A percentile compares a stretch with the other conserved stretches of the same genome.
Conservation (phyloP, 1,140 invertebrate species). For the Pogonomyrmex californicus region DNA sequence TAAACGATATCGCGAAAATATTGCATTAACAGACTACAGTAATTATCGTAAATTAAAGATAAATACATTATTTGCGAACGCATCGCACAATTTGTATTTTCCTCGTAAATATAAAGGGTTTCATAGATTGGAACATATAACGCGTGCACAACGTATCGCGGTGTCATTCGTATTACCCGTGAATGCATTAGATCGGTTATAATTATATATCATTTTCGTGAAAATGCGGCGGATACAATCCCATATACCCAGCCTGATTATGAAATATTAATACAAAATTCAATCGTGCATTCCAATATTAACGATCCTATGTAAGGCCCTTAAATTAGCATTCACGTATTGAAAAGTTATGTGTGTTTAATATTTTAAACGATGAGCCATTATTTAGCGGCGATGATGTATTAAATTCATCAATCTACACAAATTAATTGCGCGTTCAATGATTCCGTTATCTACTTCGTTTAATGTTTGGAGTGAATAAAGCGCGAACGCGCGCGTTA, state of each 20-base stretch:
- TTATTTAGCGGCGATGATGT: slow-evolving; percentile 52
- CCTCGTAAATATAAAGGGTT: slow-evolving; percentile 33
- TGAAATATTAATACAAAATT: slow-evolving; percentile 42
- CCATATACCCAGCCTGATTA: neutral
- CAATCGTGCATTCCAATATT: slow-evolving; percentile 38
- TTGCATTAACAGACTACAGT: slow-evolving; percentile 1
- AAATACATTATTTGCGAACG: slow-evolving; percentile 26
- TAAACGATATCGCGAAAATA: slow-evolving; percentile 1
- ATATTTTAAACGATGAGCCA: slow-evolving; percentile 51
- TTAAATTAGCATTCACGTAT: slow-evolving; percentile 6
- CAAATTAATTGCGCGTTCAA: slow-evolving; percentile 60
- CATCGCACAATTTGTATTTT: slow-evolving; percentile 8
- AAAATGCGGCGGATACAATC: slow-evolving; percentile 27
- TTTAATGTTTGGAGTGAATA: slow-evolving; percentile 63
- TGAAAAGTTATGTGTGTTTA: slow-evolving; percentile 40
- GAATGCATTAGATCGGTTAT: slow-evolving; percentile 40
- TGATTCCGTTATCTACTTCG: slow-evolving; percentile 62
- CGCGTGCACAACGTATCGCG: slow-evolving; percentile 2
- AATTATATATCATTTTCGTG: slow-evolving; percentile 35
- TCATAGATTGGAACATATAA: slow-evolving; percentile 32
- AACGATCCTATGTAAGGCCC: slow-evolving; percentile 21
- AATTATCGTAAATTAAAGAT: slow-evolving; percentile 41
- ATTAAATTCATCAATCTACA: slow-evolving; percentile 60
- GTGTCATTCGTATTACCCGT: neutral
- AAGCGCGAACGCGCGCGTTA: slow-evolving; percentile 30